A percentile compares a stretch with the other conserved stretches of the same genome.
These are phyloP conservation scores for Drosophila pruinosa DNA, from an alignment of 1,140 invertebrate genomes.

Conservation along the genomic window DNA sequence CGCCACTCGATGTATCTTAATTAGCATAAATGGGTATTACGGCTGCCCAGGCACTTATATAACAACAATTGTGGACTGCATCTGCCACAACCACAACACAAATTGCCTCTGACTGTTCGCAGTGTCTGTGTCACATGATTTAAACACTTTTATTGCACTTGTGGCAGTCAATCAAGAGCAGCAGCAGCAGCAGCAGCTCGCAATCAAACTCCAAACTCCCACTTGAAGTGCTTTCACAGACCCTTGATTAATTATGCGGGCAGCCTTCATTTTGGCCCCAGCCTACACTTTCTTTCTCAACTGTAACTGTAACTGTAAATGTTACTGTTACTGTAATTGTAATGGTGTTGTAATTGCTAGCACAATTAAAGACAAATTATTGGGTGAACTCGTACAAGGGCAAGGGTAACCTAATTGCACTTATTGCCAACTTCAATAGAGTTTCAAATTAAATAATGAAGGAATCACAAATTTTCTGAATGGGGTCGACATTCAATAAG, in stretches of 20 bases:
- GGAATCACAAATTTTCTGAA: too few relatives aligned
- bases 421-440: conserved; percentile 38
- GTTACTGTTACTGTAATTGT: conserved; percentile 17
- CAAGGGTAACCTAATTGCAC: conserved; percentile 26
- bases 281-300: conserved; percentile 19
- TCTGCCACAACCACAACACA: conserved; percentile 13
- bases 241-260: conserved; percentile 52
- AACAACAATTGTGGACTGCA: conserved; percentile 16
- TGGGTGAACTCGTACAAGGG: conserved; percentile 38
- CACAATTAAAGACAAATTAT: conserved; percentile 65
- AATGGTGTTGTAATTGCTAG: conserved; percentile 66
- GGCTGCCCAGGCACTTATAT: conserved; percentile 37
- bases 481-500: too few relatives aligned
- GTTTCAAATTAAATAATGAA: too few relatives aligned
- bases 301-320: conserved; percentile 2
- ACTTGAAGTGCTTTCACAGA: conserved; percentile 9
- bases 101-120: neutral
- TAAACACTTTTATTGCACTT: conserved; percentile 45
- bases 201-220: neutral
- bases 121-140: conserved; percentile 25
- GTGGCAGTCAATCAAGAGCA: conserved; percentile 29
- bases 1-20: conserved; percentile 71
- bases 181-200: neutral
- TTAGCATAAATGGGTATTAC: conserved; percentile 72
- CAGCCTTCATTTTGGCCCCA: conserved; percentile 1